Evolutionary conservation across 1,140 invertebrate species (phyloP), one percentile per base, ranked within the genome.

Genomic region (Dreissena rostriformis): DNA sequence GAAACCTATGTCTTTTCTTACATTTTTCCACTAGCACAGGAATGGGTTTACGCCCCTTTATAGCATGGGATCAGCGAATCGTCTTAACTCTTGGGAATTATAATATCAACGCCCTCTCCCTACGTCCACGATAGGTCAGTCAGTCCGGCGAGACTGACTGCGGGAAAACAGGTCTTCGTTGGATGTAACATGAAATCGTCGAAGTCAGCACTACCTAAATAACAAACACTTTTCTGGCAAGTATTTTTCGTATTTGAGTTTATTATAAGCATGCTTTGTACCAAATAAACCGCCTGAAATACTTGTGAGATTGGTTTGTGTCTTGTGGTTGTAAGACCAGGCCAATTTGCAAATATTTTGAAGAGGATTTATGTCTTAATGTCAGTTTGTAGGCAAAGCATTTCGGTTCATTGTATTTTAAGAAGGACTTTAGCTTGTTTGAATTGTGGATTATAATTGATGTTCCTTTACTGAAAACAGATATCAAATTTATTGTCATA

Each of bases 211-310:
- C 39, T 39, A 39, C 39, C 71, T 57, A 65, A 67, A 75, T 65
- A 75, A 75, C 80, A 67, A 51, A 65, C 79, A 71, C 71, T 82
- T 49, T 39, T 68, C 86, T 86, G 90, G 90, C 90, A 91, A 91
- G 90, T 91, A 91, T 91, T 85, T 91, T 91, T 81, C 86, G 74
- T 86, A 79, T 86, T 87, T 87, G 57, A 85, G 76, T 81, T 61
- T 76, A 26, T 24, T 61, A 73, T 82, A 78, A 80, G 78, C 73
- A 76, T 81, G 77, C 71, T 75, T 82, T 75, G 52, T 76, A 53
- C 71, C 57, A 39, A 39, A 39, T 39, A 39, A 39, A 8, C 39
- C 8, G 39, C 8, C 39, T 5, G 39, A 39, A 39, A 39, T 39
- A 39, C 8, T 39, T 39, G 39, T 39, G 63, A 77, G 67, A 77